phyloP scores from a whole-genome alignment of 2,888 invertebrate species.

The Eristalis pertinax region DNA sequence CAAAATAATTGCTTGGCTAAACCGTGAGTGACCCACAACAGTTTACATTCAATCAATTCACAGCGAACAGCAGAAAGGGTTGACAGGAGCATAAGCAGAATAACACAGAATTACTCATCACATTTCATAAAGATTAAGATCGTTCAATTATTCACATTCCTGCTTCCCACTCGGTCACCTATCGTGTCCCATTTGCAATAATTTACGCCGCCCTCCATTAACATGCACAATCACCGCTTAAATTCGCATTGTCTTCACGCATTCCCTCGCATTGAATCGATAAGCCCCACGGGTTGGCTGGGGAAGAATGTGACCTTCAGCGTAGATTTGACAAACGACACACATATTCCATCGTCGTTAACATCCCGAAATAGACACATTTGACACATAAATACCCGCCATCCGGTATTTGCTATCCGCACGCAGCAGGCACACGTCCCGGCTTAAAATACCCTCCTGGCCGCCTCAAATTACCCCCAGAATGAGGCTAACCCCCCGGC shows the following conservation, averaged over 20 bases:
- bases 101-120: no score
- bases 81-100: no score
- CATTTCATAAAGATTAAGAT: no score
- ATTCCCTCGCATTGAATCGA: neutral
- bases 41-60: no score
- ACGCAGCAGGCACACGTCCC: constrained; percentile 5
- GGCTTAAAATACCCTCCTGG: constrained; percentile 19
- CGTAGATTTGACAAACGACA: constrained; percentile 4
- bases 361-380: constrained; percentile 31
- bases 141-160: neutral
- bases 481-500: neutral
- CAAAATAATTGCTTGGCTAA: no score
- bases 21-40: no score
- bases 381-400: neutral
- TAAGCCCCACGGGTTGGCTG: neutral
- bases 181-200: neutral
- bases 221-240: neutral
- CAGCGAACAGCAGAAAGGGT: no score
- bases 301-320: neutral
- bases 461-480: neutral
- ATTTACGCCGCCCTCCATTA: neutral
- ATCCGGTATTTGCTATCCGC: neutral
- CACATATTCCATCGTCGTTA: constrained; percentile 17
- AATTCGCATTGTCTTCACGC: neutral
- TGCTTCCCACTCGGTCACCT: neutral